These are phyloP conservation scores for Noctua janthina DNA, from an alignment of 2,888 invertebrate species.

Conservation along the genomic window DNA sequence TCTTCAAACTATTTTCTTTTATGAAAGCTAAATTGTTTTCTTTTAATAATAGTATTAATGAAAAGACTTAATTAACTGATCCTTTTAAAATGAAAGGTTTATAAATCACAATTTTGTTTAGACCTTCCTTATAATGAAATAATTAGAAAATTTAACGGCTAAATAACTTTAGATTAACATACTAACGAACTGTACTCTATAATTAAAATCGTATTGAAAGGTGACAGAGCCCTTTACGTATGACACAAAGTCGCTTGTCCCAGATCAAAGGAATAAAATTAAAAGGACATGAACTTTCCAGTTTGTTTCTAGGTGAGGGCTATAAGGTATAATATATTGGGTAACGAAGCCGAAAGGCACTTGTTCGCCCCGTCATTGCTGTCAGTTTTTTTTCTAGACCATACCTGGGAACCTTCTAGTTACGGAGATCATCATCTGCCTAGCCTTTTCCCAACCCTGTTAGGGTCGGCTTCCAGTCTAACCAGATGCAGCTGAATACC, in stretches of 20 bases:
- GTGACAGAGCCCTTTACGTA: constrained; percentile 12
- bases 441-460: no score
- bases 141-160: constrained; percentile 1
- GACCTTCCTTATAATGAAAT: neutral
- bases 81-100: constrained; percentile 1
- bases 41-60: neutral
- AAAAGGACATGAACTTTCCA: constrained; percentile 7
- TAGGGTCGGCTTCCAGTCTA: no score
- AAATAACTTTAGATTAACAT: constrained; percentile 28
- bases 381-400: no score
- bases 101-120: neutral
- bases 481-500: no score
- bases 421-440: no score
- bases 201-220: constrained; percentile 34
- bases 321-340: neutral
- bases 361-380: no score
- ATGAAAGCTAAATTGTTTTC: neutral
- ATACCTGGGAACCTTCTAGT: no score
- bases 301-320: neutral
- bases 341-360: neutral
- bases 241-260: neutral
- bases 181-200: constrained; percentile 21
- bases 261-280: constrained; percentile 22
- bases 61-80: constrained; percentile 17
- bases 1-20: neutral